Evolutionary conservation across 2,113 vertebrate genomes (phyloP), one percentile per base, ranked within the genome.

Genomic region (Blennius ocellaris): DNA sequence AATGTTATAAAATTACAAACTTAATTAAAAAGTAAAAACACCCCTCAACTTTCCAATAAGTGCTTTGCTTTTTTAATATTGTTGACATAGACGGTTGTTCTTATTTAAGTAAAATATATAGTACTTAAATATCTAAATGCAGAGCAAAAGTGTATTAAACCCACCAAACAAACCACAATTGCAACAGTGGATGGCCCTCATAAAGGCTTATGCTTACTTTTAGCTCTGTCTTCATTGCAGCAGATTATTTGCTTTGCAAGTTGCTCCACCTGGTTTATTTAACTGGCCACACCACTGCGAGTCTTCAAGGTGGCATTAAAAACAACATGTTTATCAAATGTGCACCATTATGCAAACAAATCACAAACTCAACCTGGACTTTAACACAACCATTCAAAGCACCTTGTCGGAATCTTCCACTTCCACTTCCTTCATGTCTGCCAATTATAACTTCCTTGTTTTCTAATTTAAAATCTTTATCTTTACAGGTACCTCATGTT

Each of bases 391-490:
- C 39, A 10, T 10, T 15, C 14, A 14, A 15, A 9, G 38, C 15
- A 14, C 39, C 10, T 9, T 41, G 5, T 36, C 7, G 21, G 2
- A 15, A 38, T 15, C 11, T 3, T 11, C 12, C 16, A 21, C 12
- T 40, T 51, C 9, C 15, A 21, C 12, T 40, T 51, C 9, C 15
- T 11, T 51, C 37, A 51, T 4, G 11, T 51, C 15, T 40, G 47
- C 36, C 10, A 40, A 39, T 51, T 64, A 51, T 51, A 16, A 17
- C 50, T 8, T 49, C 59, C 40, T 21, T 21, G 40, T 58, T 58
- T 48, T 21, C 45, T 61, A 62, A 16, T 15, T 10, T 10, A 16
- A 49, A 62, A 15, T 7, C 17, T 8, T 47, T 37, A 38, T 38
- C 45, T 49, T 7, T 38, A 1, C 36, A 38, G 11, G 47, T 17